Percentiles rank a stretch among this genome's conserved stretches.
Conservation (phyloP, 2,113 vertebrate species). For the Zosterops lateralis region DNA sequence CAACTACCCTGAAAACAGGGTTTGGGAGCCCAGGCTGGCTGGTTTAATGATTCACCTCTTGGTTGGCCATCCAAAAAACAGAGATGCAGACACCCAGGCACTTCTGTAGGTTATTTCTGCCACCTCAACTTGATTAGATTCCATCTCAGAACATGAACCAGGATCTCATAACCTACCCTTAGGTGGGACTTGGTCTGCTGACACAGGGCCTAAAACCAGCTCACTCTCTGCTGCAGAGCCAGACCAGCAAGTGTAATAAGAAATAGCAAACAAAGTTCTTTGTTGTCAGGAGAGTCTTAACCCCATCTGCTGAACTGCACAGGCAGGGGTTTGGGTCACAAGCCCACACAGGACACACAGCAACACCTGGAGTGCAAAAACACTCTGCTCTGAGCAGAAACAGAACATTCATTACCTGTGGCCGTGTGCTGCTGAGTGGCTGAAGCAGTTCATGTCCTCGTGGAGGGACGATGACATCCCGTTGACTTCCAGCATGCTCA, state of each 20-base stretch:
- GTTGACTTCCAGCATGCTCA: conserved; percentile 83
- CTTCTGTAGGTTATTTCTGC: neutral
- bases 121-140: neutral
- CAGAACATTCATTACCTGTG: conserved; percentile 81
- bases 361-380: neutral
- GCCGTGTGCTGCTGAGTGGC: conserved; percentile 92
- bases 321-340: neutral
- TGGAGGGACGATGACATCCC: conserved; percentile 87
- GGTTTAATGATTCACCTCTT: neutral
- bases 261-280: neutral
- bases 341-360: neutral
- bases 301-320: neutral
- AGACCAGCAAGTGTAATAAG: neutral
- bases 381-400: accelerated
- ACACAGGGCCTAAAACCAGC: accelerated
- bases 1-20: neutral
- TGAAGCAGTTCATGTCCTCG: conserved; percentile 98
- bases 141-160: neutral
- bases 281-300: neutral
- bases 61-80: neutral
- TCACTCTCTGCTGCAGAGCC: neutral
- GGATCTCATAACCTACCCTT: neutral
- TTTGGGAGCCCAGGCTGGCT: neutral
- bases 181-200: neutral
- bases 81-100: neutral